Conservation (phyloP, 2,113 vertebrate genomes). For the Muntiacus reevesi region DNA sequence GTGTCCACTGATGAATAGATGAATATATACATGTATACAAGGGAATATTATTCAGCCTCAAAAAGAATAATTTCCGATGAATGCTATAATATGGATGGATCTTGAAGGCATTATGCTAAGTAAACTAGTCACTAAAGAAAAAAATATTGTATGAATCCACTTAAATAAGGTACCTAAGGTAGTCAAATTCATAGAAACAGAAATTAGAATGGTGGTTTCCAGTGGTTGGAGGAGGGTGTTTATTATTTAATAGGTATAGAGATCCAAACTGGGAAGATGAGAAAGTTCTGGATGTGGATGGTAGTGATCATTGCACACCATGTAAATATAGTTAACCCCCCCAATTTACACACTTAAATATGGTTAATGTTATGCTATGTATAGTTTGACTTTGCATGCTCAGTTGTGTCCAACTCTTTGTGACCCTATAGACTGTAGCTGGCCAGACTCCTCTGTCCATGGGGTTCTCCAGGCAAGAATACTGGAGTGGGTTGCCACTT, state of each 20-base stretch:
- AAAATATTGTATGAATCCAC: not conserved
- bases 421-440: accelerated
- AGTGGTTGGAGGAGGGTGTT: not conserved
- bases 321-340: not conserved
- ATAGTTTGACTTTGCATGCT: not conserved
- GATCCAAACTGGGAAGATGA: not conserved
- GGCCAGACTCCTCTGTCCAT: not conserved
- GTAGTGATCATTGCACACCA: not conserved
- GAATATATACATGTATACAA: not conserved
- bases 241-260: not conserved
- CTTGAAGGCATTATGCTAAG: not conserved
- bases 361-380: not conserved
- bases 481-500: not conserved
- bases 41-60: not conserved
- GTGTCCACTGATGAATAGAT: not conserved
- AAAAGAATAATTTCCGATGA: not conserved
- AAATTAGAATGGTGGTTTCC: not conserved
- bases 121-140: not conserved
- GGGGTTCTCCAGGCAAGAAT: not conserved
- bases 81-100: not conserved
- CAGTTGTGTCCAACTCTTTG: not conserved
- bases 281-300: not conserved
- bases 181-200: not conserved
- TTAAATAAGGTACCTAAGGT: not conserved
- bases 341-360: not conserved